Evolutionary conservation across 2,113 vertebrate species (phyloP), one percentile per base, ranked within the genome.

Genomic region (Anhinga anhinga): DNA sequence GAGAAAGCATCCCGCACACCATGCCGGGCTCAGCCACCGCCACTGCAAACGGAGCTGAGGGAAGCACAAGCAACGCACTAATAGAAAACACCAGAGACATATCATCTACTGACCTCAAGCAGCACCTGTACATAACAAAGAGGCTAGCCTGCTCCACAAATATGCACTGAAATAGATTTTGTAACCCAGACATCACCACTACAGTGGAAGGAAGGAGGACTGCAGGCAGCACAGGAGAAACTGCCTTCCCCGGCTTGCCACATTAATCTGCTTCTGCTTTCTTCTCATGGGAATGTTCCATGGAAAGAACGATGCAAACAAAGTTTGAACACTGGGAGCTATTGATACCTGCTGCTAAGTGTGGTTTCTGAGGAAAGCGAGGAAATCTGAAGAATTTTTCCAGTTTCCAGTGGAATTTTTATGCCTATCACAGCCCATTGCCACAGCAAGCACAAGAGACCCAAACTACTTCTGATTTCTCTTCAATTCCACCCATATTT

Each of bases 331-430:
- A 94, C 94, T 95, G 94, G 77, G 87, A 79, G 81, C 94, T 98
- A 97, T 96, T 97, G 94, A 97, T 97, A 97, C 55, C 95, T 95
- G 88, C 97, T 96, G 77, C 81, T 97, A 66, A 82, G 66, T 93
- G 93, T 88, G 93, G 94, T 97, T 97, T 97, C 87, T 94, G 94
- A 70, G 95, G 88, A 96, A 84, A 87, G 93, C 1, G 6, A 86
- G 90, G 84, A 95, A 96, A 98, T 93, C 92, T 95, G 86, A 95
- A 93, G 95, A 96, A 96, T 95, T 96, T 97, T 96, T 94, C 93
- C 88, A 93, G 82, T 82, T 96, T 94, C 72, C 91, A 93, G 76
- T 76, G 95, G 88, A 95, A 96, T 90, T 97, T 96, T 92, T 91
- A 86, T 82, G 86, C 94, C 92, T 94, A 94, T 95, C 53, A 79